Evolutionary conservation across 2,888 invertebrate species (phyloP).

Genomic region (Ochropleura plecta): DNA sequence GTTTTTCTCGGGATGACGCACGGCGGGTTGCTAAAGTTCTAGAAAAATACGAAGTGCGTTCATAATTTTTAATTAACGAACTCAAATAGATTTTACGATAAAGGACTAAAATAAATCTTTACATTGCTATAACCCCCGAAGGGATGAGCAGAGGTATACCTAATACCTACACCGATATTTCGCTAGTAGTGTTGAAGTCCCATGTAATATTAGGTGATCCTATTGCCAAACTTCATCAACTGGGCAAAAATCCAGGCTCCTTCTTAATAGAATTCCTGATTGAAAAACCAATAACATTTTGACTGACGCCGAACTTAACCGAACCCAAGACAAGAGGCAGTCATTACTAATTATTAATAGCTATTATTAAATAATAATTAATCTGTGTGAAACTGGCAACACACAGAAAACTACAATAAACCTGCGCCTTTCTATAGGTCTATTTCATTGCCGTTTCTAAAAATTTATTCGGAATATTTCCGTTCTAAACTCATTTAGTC

Average conservation of each 20-base stretch:
- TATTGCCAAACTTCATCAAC: too few species aligned
- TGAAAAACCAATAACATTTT: too few species aligned
- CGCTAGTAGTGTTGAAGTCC: too few species aligned
- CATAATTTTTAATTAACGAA: not conserved
- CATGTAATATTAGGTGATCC: too few species aligned
- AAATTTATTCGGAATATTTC: not conserved
- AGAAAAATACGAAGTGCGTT: not conserved
- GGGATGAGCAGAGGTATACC: too few species aligned
- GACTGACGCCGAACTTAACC: too few species aligned
- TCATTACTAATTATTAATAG: not conserved
- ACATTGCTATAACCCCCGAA: too few species aligned
- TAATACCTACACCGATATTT: too few species aligned
- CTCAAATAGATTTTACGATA: not conserved
- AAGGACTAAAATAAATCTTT: not conserved
- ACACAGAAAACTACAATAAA: not conserved
- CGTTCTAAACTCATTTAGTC: constrained; percentile 45
- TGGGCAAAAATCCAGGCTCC: too few species aligned
- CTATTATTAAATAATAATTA: not conserved
- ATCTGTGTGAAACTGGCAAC: not conserved
- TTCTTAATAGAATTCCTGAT: too few species aligned
- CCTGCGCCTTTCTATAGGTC: not conserved
- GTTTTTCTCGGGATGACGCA: not conserved
- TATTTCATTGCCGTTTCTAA: not conserved
- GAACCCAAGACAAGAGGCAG: too few species aligned
- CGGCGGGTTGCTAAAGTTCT: not conserved